phyloP scores from a whole-genome alignment of 2,113 vertebrate species.

The Bufo bufo region DNA sequence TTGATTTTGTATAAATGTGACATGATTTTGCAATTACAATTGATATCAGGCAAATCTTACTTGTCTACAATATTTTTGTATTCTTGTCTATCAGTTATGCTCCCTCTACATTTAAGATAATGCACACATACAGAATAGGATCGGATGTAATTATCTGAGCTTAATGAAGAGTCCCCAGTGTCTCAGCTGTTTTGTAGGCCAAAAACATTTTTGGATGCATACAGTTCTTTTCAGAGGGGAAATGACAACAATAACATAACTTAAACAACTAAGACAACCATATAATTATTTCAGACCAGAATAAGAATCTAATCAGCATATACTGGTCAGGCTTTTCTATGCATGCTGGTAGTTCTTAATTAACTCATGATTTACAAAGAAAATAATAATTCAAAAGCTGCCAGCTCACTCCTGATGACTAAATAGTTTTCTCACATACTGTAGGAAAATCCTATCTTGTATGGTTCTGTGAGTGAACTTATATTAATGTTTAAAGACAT shows the following conservation, averaged over 20 bases:
- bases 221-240: neutral
- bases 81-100: neutral
- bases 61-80: neutral
- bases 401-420: conserved; percentile 2
- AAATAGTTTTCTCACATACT: neutral
- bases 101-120: neutral
- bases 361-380: neutral
- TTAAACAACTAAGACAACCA: conserved; percentile 15
- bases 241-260: conserved; percentile 24
- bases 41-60: neutral
- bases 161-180: neutral
- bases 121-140: neutral
- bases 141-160: neutral
- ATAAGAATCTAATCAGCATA: conserved; percentile 12
- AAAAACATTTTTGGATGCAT: neutral
- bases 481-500: neutral
- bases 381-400: neutral
- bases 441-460: neutral
- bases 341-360: conserved; percentile 11
- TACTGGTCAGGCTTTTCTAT: neutral
- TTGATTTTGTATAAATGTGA: neutral
- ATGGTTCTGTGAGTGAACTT: neutral
- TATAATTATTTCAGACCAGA: conserved; percentile 4
- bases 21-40: neutral
- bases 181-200: neutral